phyloP scores from a whole-genome alignment of 2,797 vertebrate species.

The Eutrigla gurnardus region DNA sequence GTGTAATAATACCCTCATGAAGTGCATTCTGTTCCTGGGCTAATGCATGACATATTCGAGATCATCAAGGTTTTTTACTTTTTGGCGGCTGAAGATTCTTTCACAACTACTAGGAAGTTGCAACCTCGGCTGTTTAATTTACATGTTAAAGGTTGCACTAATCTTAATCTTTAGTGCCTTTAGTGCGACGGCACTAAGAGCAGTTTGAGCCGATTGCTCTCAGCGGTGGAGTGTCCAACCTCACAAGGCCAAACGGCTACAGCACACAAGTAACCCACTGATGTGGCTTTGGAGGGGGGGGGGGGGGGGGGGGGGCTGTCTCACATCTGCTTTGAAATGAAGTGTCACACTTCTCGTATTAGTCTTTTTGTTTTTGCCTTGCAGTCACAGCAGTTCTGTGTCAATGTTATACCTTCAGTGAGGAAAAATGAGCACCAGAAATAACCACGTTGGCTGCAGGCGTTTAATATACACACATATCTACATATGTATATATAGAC shows the following conservation, averaged over 20 bases:
- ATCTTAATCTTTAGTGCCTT: slow-evolving; percentile 17
- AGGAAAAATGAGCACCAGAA: slow-evolving; percentile 18
- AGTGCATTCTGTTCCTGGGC: slow-evolving; percentile 33
- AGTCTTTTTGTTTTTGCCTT: slow-evolving; percentile 11
- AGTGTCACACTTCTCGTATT: slow-evolving; percentile 28
- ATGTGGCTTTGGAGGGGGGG: slow-evolving; percentile 9
- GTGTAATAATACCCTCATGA: slow-evolving; percentile 54
- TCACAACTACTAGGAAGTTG: slow-evolving; percentile 47
- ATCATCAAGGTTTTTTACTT: slow-evolving; percentile 1
- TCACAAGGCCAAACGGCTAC: not conserved
- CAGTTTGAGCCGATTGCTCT: slow-evolving; percentile 29
- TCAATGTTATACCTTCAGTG: slow-evolving; percentile 17
- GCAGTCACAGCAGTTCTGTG: slow-evolving; percentile 6
- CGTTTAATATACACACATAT: not conserved
- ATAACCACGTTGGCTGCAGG: slow-evolving; percentile 17
- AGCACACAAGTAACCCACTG: slow-evolving; percentile 48
- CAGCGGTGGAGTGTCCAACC: slow-evolving; percentile 1
- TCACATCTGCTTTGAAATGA: slow-evolving; percentile 32
- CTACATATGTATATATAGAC: not conserved
- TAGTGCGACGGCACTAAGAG: slow-evolving; percentile 38
- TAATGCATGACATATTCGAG: slow-evolving; percentile 20
- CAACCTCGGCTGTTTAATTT: slow-evolving; percentile 43
- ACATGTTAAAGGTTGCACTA: slow-evolving; percentile 27
- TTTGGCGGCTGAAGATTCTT: slow-evolving; percentile 17
- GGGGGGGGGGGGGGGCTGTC: not conserved